A percentile compares a stretch with the other conserved stretches of the same genome.
Evolutionary conservation across 1,140 invertebrate genomes (phyloP).

Genomic region (Contarinia nasturtii): DNA sequence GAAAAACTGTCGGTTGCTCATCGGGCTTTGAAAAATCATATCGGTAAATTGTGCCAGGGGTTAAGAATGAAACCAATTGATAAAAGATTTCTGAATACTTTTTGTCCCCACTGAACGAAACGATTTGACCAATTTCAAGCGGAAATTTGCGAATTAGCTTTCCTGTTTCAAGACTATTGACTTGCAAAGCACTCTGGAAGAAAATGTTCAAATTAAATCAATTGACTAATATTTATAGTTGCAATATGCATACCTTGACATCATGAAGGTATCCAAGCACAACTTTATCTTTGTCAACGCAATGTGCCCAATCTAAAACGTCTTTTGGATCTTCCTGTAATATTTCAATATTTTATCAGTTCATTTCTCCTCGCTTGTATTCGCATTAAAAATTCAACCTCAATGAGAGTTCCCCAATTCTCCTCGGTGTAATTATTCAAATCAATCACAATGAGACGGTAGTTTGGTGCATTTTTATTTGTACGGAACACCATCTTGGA

Average conservation of each 20-base stretch:
- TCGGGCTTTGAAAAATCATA: conserved; percentile 54
- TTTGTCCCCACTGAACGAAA: conserved; percentile 66
- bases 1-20: conserved; percentile 40
- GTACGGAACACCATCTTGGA: conserved; percentile 73
- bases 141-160: conserved; percentile 49
- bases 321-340: conserved; percentile 59
- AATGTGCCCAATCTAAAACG: conserved; percentile 74
- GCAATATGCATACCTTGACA: conserved; percentile 54
- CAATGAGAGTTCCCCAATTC: conserved; percentile 68
- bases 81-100: conserved; percentile 84
- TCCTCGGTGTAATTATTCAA: conserved; percentile 54
- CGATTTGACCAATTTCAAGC: conserved; percentile 72
- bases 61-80: conserved; percentile 83
- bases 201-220: no score
- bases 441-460: conserved; percentile 74
- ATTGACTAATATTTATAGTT: neutral
- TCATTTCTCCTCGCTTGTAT: no score
- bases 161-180: conserved; percentile 60
- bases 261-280: conserved; percentile 82
- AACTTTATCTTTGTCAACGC: conserved; percentile 73
- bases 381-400: no score
- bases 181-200: conserved; percentile 61
- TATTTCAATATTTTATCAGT: conserved; percentile 1
- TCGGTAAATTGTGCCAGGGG: conserved; percentile 76
- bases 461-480: conserved; percentile 86